Evolutionary conservation across 2,113 vertebrate species (phyloP), one percentile per base, ranked within the genome.

Genomic region (Picathartes gymnocephalus): DNA sequence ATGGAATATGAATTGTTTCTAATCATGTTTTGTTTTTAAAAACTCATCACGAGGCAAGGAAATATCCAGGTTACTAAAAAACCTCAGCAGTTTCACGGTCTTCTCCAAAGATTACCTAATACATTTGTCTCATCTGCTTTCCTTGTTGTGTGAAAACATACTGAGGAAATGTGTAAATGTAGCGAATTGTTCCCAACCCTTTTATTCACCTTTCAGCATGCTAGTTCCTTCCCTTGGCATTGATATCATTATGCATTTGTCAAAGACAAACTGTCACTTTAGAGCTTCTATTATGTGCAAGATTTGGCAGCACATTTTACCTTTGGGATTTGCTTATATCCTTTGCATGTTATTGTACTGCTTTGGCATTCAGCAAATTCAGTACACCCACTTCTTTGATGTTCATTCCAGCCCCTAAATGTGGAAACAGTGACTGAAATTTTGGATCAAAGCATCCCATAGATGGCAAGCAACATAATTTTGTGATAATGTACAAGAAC

Each of bases 351-450:
- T 98, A 98, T 98, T 98, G 98, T 97, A 96, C 97, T 97, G 97
- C 92, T 97, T 88, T 98, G 97, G 98, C 97, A 98, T 98, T 97
- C 97, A 97, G 96, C 96, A 97, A 98, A 98, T 97, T 97, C 97
- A 95, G 28, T 94, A 97, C 96, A 96, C 96, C 94, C 96, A 95
- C 95, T 96, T 96, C 97, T 98, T 98, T 98, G 98, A 98, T 98
- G 97, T 98, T 93, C 95, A 96, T 97, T 98, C 98, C 98, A 98
- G 97, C 76, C 95, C 95, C 95, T 98, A 98, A 98, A 98, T 98
- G 98, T 98, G 98, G 98, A 98, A 98, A 98, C 98, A 98, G 98
- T 98, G 98, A 98, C 97, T 97, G 94, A 98, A 96, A 97, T 93
- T 97, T 97, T 98, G 97, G 97, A 98, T 98, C 98, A 98, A 98